These are phyloP conservation scores for Lymantria dispar DNA, from an alignment of 2,888 invertebrate genomes.

Conservation along the genomic window DNA sequence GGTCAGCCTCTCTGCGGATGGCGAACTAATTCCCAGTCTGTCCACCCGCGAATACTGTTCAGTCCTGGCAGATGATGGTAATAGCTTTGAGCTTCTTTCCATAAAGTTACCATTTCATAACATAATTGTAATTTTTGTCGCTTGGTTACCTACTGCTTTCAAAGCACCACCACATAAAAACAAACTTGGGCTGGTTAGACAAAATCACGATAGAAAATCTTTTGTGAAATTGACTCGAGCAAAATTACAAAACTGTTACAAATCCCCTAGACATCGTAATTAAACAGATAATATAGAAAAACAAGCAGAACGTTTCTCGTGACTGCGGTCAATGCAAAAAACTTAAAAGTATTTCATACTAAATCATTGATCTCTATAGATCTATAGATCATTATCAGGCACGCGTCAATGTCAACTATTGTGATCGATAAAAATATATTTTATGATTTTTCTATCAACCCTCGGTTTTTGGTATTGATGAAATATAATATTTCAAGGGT, in stretches of 20 bases:
- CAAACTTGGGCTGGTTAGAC: neutral
- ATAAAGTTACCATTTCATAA: too few relatives aligned
- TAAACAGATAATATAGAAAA: constrained; percentile 22
- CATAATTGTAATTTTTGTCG: too few relatives aligned
- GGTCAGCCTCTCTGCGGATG: too few relatives aligned
- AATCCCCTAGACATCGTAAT: constrained; percentile 6
- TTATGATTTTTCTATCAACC: constrained; percentile 54
- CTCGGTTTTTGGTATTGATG: constrained; percentile 45
- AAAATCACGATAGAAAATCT: neutral
- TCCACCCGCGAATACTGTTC: too few relatives aligned
- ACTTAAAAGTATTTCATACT: constrained; percentile 50
- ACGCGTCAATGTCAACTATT: constrained; percentile 62
- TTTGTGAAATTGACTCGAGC: neutral
- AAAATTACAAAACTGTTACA: constrained; percentile 7
- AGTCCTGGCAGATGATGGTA: too few relatives aligned
- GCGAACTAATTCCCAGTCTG: too few relatives aligned
- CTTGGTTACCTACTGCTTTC: too few relatives aligned
- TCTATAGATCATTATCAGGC: constrained; percentile 62
- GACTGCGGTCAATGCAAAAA: constrained; percentile 54
- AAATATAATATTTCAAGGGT: constrained; percentile 76
- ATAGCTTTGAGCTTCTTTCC: too few relatives aligned
- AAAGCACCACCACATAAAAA: neutral
- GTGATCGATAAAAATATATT: constrained; percentile 53
- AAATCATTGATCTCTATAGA: constrained; percentile 54
- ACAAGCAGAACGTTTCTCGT: constrained; percentile 24